Conservation (phyloP, 2,797 vertebrate genomes). For the Okamejei kenojei region DNA sequence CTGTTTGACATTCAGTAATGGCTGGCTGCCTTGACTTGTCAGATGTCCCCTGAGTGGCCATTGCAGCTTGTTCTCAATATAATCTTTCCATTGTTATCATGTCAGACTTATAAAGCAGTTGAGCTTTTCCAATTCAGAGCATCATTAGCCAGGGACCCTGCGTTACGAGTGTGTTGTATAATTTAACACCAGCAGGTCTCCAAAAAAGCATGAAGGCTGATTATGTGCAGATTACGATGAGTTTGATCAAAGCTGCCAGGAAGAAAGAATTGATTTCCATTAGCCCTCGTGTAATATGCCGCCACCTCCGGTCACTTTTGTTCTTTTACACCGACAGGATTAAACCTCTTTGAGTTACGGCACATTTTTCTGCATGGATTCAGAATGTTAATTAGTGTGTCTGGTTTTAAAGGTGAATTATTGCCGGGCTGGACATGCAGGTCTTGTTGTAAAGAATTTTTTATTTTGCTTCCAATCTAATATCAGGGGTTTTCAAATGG, state of each 20-base stretch:
- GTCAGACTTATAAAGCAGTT: constrained; percentile 58
- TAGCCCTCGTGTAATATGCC: constrained; percentile 56
- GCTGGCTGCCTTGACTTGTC: constrained; percentile 39
- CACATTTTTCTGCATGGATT: constrained; percentile 64
- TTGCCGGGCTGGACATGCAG: constrained; percentile 55
- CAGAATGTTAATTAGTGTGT: constrained; percentile 66
- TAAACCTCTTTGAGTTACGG: constrained; percentile 57
- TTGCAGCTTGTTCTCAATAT: constrained; percentile 43
- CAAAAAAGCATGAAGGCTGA: constrained; percentile 57
- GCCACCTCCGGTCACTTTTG: constrained; percentile 59
- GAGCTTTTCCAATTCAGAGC: constrained; percentile 61
- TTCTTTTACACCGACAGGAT: constrained; percentile 54
- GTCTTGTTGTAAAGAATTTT: constrained; percentile 59
- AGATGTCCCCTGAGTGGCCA: constrained; percentile 47
- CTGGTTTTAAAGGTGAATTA: constrained; percentile 59
- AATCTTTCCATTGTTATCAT: constrained; percentile 48
- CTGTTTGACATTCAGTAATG: not conserved
- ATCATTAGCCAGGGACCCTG: constrained; percentile 64
- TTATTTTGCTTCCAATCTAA: constrained; percentile 40
- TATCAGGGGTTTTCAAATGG: constrained; percentile 28
- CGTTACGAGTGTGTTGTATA: constrained; percentile 65
- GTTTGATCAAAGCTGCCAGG: constrained; percentile 51
- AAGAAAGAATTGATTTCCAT: constrained; percentile 52
- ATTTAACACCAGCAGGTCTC: constrained; percentile 59
- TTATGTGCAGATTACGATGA: constrained; percentile 50